phyloP scores from a whole-genome alignment of 2,797 vertebrate species.

The Sebastes iracundus region DNA sequence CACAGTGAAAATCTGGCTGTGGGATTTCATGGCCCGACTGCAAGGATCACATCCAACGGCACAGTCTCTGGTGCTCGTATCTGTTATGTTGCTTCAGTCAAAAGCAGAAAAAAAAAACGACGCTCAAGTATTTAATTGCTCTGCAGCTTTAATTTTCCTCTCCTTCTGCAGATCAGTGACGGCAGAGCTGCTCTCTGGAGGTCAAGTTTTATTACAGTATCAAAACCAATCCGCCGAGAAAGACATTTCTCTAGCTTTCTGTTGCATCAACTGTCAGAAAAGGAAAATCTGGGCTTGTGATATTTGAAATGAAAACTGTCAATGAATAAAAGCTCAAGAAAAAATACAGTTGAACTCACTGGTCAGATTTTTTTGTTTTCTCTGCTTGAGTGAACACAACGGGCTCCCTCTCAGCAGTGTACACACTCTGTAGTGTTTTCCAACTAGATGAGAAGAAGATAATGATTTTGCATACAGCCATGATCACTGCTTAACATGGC shows the following conservation, averaged over 20 bases:
- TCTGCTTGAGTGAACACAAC: neutral
- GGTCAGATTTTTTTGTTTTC: neutral
- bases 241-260: neutral
- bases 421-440: neutral
- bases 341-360: slow-evolving; percentile 7
- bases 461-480: neutral
- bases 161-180: neutral
- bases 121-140: neutral
- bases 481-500: slow-evolving; percentile 7
- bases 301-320: neutral
- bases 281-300: slow-evolving; percentile 6
- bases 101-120: neutral
- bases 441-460: neutral
- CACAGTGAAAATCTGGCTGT: slow-evolving; percentile 47
- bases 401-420: neutral
- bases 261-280: neutral
- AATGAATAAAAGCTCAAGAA: slow-evolving; percentile 9
- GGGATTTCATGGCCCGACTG: slow-evolving; percentile 49
- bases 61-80: slow-evolving; percentile 24
- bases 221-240: neutral
- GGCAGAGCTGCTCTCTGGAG: neutral
- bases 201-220: slow-evolving; percentile 19
- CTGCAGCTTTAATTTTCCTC: slow-evolving; percentile 11
- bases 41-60: slow-evolving; percentile 25
- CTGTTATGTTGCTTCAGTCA: slow-evolving; percentile 25